These are phyloP conservation scores for Drosophila tropicalis DNA, from an alignment of 1,140 invertebrate species.

Conservation along the genomic window DNA sequence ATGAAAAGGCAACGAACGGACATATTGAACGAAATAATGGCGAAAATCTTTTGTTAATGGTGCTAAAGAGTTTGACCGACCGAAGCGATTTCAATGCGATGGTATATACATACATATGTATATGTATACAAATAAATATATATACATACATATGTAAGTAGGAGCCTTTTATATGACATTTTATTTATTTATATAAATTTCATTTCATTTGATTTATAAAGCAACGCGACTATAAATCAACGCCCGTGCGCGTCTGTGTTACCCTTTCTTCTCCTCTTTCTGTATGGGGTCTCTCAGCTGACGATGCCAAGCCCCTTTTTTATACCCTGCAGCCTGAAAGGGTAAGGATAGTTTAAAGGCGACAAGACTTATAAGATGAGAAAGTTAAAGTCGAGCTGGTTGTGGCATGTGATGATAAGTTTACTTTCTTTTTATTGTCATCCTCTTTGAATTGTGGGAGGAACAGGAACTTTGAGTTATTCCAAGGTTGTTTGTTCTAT, in stretches of 20 bases:
- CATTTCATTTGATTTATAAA: constrained; percentile 67
- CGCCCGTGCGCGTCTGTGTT: constrained; percentile 55
- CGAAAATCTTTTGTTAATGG: constrained; percentile 71
- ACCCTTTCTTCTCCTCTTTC: not conserved
- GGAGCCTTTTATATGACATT: constrained; percentile 25
- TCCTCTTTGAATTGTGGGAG: no score
- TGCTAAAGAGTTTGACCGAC: constrained; percentile 65
- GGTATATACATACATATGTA: not conserved
- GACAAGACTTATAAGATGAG: no score
- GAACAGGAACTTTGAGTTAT: no score
- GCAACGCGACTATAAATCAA: constrained; percentile 59
- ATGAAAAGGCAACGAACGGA: constrained; percentile 46
- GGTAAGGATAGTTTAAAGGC: not conserved
- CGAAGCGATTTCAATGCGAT: constrained; percentile 28
- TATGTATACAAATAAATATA: no score
- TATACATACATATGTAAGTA: constrained; percentile 22
- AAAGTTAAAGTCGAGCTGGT: no score
- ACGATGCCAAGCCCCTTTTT: constrained; percentile 64
- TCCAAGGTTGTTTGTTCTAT: no score
- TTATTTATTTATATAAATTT: constrained; percentile 44
- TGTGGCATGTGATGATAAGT: no score
- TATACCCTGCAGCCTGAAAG: not conserved
- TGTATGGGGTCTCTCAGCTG: not conserved
- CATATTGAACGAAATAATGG: constrained; percentile 5
- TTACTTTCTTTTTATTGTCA: no score